Evolutionary conservation across 2,888 invertebrate genomes (phyloP), one percentile per base, ranked within the genome.

Genomic region (Plagiodera versicolora): DNA sequence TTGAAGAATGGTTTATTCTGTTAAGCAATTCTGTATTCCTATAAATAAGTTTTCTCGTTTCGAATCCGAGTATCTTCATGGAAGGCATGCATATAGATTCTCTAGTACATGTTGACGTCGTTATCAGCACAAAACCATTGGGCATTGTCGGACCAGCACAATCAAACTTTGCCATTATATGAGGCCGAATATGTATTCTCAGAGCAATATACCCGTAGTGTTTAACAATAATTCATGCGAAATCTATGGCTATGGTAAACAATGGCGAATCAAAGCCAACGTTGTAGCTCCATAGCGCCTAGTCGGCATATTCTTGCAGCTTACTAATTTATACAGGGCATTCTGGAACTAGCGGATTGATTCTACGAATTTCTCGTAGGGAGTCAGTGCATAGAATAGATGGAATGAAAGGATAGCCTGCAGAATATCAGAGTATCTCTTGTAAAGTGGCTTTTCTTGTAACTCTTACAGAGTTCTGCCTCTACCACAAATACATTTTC

Each of bases 281-380:
- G 35, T 8, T 32, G 11, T 32, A 32, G 10, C 11, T n/a, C 45
- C 24, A 44, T 11, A 53, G 50, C 65, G 61, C 58, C 67, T 64
- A 63, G 65, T 57, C 54, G 50, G 65, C 55, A 63, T 63, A 66
- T 67, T 65, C 67, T 69, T 67, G 61, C 46, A 58, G 55, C 53
- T 57, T 54, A 58, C 47, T 39, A 39, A 50, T 61, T 64, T 67
- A 66, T 62, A 24, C 24, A 24, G 3, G 24, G 24, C 6, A 5
- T 24, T 24, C 24, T 6, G 6, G 24, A 24, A 24, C 4, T 5
- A 24, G 24, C 24, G 24, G 3, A n/a, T n/a, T n/a, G n/a, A n/a
- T n/a, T n/a, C n/a, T n/a, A n/a, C n/a, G n/a, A n/a, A n/a, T n/a
- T n/a, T n/a, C n/a, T n/a, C n/a, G n/a, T n/a, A n/a, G n/a, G n/a